A percentile compares a stretch with the other conserved stretches of the same genome.
Evolutionary conservation across 2,113 vertebrate species (phyloP).

Genomic region (Dascyllus trimaculatus): DNA sequence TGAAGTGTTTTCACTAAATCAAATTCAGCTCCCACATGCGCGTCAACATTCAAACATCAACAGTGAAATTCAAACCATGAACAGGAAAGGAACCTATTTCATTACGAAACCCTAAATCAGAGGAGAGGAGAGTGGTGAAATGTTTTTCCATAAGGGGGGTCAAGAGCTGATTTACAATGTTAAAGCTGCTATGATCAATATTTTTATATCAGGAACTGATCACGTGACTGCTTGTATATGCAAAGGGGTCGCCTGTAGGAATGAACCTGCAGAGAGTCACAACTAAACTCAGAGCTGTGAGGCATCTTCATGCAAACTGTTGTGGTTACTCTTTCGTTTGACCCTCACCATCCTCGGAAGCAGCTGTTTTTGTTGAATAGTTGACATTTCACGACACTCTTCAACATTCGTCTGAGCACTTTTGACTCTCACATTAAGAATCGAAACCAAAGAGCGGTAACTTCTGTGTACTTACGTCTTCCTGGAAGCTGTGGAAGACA

Average conservation of each 20-base stretch:
- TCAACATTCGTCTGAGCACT: neutral
- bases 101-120: neutral
- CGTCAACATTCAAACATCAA: constrained; percentile 8
- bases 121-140: neutral
- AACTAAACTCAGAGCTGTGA: neutral
- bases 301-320: neutral
- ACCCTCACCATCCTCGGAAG: neutral
- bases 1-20: constrained; percentile 36
- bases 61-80: neutral
- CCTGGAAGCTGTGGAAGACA: neutral
- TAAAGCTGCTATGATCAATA: constrained; percentile 7
- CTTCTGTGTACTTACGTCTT: neutral
- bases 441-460: too few species aligned
- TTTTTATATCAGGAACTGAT: neutral
- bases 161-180: neutral
- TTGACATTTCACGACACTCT: neutral
- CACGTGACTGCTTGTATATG: neutral
- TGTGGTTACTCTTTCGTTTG: neutral
- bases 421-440: neutral
- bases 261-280: neutral
- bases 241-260: neutral
- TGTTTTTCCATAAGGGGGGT: neutral
- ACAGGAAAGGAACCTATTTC: neutral
- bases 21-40: constrained; percentile 18
- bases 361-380: neutral